Percentiles rank a stretch among this genome's conserved stretches.
These are phyloP conservation scores for Dermolepida albohirtum DNA, from an alignment of 2,888 invertebrate genomes.

Conservation along the genomic window DNA sequence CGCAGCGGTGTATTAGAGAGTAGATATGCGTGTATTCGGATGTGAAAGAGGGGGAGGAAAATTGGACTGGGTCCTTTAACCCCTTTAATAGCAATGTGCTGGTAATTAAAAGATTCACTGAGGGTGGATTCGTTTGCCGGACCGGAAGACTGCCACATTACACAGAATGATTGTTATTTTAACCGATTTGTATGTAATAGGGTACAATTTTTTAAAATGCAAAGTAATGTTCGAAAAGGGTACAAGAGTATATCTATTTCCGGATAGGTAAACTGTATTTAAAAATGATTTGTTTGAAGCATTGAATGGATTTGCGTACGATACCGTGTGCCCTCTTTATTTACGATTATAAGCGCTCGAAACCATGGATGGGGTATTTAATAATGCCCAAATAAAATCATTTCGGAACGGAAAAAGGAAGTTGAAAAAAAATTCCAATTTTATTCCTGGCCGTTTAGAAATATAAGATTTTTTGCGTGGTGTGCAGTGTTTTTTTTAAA, in stretches of 20 bases:
- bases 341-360: too few relatives aligned
- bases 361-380: too few relatives aligned
- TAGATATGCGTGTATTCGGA: conserved; percentile 53
- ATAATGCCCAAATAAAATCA: too few relatives aligned
- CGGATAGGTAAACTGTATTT: background rate
- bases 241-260: background rate
- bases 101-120: conserved; percentile 53
- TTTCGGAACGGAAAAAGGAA: too few relatives aligned
- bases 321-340: too few relatives aligned
- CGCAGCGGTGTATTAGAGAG: conserved; percentile 52
- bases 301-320: too few relatives aligned
- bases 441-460: too few relatives aligned
- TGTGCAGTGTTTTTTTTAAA: too few relatives aligned
- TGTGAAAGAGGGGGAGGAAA: conserved; percentile 46
- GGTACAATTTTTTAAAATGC: too few relatives aligned
- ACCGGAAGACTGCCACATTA: conserved; percentile 46
- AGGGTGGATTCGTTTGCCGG: conserved; percentile 41
- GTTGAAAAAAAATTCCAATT: too few relatives aligned
- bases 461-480: too few relatives aligned
- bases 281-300: too few relatives aligned
- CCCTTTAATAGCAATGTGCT: conserved; percentile 43
- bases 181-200: conserved; percentile 23
- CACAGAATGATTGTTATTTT: conserved; percentile 32
- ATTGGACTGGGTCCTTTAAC: conserved; percentile 35
- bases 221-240: conserved; percentile 19